Base-by-base conservation (phyloP, 2,797 vertebrate species). In the Chromis chromis region DNA sequence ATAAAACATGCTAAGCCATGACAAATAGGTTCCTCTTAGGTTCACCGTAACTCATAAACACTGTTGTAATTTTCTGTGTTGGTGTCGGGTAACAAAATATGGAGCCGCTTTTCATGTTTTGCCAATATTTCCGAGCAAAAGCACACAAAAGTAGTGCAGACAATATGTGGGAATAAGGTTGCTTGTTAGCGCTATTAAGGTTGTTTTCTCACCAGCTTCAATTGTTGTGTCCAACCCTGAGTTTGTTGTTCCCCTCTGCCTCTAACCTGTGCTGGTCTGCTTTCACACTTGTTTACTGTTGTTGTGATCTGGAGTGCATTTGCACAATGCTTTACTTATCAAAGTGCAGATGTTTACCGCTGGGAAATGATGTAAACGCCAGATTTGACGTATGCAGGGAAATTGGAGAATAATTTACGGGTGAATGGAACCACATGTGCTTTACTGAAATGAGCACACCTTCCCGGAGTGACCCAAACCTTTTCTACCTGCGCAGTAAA, bases 331-430 rank as follows among this genome's bases (percentile, higher is more conserved):
- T 52, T 60, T 64, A 17, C n/a, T 72, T 28, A 60, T 66, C 49
- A 48, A 70, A 81, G 55, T 69, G 63, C 77, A 61, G 42, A 69
- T 81, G 68, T 73, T 86, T 70, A 58, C 76, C 27, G 24, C 31
- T 0, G 25, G 63, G 48, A 76, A 57, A 80, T 82, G 39, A 78
- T 52, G 50, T 76, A 64, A 81, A 59, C 1, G 59, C 31, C 28
- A 28, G 12, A 48, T 74, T 40, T 76, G 42, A 67, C 21, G 14
- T 65, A 61, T 14, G 13, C 44, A 53, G 54, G 0, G 59, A 78
- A 85, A 69, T 61, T 64, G 60, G 44, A 56, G 28, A 64, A 28
- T 69, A 74, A 86, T 59, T 44, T 36, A 42, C 2, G 1, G 0
- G 42, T 3, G 16, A 79, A 71, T 70, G 25, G 60, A 70, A 31